These are phyloP conservation scores for Aplysia californica DNA, from an alignment of 1,140 invertebrate species.

Conservation along the genomic window DNA sequence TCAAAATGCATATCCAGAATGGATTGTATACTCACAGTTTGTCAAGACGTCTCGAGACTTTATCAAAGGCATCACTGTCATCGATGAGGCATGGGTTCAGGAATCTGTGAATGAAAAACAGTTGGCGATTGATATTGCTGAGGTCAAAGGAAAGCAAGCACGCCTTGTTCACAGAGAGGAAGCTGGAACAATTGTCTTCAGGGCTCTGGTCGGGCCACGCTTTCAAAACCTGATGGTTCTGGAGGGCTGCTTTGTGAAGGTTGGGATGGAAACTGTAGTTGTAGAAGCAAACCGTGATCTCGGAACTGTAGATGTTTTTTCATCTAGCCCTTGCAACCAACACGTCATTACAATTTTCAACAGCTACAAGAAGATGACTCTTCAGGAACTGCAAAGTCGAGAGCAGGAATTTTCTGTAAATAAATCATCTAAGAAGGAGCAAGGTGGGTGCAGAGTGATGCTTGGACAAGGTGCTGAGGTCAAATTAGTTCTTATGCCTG, in stretches of 20 bases:
- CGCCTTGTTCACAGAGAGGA: constrained; percentile 29
- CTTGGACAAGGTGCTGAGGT: constrained; percentile 35
- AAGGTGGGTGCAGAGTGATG: constrained; percentile 13
- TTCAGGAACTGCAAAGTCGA: not conserved
- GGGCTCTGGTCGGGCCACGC: constrained; percentile 45
- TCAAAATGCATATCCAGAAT: constrained; percentile 43
- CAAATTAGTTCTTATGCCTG: constrained; percentile 31
- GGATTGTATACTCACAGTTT: constrained; percentile 49
- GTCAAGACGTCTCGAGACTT: constrained; percentile 54
- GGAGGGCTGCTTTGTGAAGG: constrained; percentile 31
- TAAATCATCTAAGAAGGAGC: constrained; percentile 5
- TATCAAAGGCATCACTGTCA: constrained; percentile 47
- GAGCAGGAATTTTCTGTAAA: constrained; percentile 18
- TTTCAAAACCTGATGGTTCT: constrained; percentile 38
- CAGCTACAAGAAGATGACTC: not conserved
- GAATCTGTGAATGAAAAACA: constrained; percentile 25
- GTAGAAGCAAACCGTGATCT: constrained; percentile 45
- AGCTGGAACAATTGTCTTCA: constrained; percentile 41
- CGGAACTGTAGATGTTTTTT: constrained; percentile 30
- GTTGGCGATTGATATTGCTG: constrained; percentile 34
- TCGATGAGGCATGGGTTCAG: constrained; percentile 40
- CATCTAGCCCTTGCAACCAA: constrained; percentile 11
- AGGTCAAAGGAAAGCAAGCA: constrained; percentile 27
- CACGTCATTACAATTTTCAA: not conserved
- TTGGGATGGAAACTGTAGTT: constrained; percentile 26